Evolutionary conservation across 2,113 vertebrate genomes (phyloP), one percentile per base, ranked within the genome.

Genomic region (Myocastor coypus): DNA sequence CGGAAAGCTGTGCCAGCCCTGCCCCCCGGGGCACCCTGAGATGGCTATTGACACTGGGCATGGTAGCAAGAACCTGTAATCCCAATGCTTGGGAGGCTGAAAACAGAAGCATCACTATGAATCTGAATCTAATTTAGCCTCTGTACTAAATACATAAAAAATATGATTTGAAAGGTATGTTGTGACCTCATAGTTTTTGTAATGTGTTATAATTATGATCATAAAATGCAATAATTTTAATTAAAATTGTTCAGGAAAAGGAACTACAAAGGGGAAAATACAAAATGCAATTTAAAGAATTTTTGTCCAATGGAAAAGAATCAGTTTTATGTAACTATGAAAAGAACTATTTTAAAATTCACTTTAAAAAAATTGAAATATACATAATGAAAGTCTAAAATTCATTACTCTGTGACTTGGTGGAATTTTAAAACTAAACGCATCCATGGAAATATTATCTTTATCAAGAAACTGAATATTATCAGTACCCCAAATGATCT

Each of bases 281-380:
- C 57, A 96, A 52, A 19, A 73, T 34, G 46, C 32, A 10, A 46
- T 85, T 69, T 69, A n/a, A 69, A 69, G 6, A 20, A n/a, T 69
- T 69, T 69, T 82, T 95, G 30, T 30, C 16, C n/a, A 83, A 22
- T 9, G 75, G 30, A 91, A 93, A 93, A 80, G 1, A 91, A 37
- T 32, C 16, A 57, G 64, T n/a, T 92, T 75, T 61, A 73, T 73
- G 34, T 93, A 52, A 93, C 26, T 20, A 40, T 28, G 42, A 50
- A 94, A 89, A 94, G 11, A 88, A 92, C 28, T 22, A 94, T 83
- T 87, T 50, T 88, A 77, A 87, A 50, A 55, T 84, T 73, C 73
- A 24, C 17, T 71, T 94, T 83, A 0, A 13, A 66, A 32, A 77
- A 75, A 42, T 40, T 81, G 30, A 81, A 42, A 20, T 42, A 61